Conservation (phyloP, 2,113 vertebrate genomes). For the Aleadryas rufinucha region DNA sequence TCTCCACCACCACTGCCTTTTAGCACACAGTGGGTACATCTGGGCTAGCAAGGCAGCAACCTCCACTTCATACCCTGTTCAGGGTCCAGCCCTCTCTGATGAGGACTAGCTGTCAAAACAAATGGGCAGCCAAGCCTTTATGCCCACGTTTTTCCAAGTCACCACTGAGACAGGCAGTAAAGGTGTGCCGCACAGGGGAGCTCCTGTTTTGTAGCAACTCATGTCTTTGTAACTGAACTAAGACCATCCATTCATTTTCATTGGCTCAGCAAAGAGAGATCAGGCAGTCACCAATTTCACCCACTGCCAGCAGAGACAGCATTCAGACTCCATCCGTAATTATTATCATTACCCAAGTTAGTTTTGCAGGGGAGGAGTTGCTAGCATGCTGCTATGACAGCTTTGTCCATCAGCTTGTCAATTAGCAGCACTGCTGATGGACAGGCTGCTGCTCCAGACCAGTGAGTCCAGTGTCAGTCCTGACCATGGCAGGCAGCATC, state of each 20-base stretch:
- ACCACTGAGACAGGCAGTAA: not conserved
- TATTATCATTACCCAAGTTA: not conserved
- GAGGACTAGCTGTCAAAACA: not conserved
- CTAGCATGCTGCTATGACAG: not conserved
- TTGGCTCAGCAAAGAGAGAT: not conserved
- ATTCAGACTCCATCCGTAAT: not conserved
- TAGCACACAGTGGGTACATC: not conserved
- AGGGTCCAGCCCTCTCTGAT: not conserved
- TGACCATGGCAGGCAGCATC: accelerated
- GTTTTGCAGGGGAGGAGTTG: not conserved
- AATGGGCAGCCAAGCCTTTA: not conserved
- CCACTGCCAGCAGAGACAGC: not conserved
- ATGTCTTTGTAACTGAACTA: not conserved
- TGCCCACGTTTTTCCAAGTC: not conserved
- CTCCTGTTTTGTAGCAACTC: not conserved
- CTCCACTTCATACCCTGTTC: not conserved
- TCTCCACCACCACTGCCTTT: not conserved
- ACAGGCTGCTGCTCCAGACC: not conserved
- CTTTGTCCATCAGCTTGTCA: not conserved
- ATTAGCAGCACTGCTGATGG: not conserved
- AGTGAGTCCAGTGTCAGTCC: not conserved
- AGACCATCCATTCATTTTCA: not conserved
- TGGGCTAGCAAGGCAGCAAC: not conserved
- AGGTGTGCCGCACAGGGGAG: not conserved
- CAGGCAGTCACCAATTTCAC: not conserved